Evolutionary conservation across 2,797 vertebrate species (phyloP).

Genomic region (Oryzias dopingdopingensis): DNA sequence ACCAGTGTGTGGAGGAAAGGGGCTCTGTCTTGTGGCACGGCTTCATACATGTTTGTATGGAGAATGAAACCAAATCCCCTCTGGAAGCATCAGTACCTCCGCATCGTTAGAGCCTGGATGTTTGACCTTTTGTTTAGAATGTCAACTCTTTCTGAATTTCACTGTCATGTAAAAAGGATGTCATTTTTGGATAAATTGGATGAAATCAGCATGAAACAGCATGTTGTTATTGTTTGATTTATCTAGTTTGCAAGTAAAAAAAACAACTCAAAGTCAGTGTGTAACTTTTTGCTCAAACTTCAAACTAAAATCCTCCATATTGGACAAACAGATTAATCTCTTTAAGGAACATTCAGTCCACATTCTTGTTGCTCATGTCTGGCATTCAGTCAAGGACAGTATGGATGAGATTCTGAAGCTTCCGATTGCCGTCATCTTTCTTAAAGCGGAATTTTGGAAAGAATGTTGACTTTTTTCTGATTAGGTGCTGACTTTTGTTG

Average conservation of each 20-base stretch:
- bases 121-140: no score
- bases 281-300: neutral
- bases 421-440: conserved; percentile 46
- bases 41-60: no score
- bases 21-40: no score
- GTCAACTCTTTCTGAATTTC: no score
- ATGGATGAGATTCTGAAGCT: conserved; percentile 47
- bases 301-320: neutral
- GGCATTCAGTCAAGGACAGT: conserved; percentile 19
- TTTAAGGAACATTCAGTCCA: neutral
- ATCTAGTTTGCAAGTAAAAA: neutral
- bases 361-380: conserved; percentile 2
- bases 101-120: no score
- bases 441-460: conserved; percentile 25
- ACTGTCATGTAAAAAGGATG: no score
- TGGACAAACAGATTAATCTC: conserved; percentile 8
- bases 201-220: neutral
- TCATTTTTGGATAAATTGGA: no score
- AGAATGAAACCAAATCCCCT: no score
- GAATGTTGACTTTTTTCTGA: conserved; percentile 40
- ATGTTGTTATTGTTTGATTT: neutral
- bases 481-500: conserved; percentile 27
- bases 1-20: no score
- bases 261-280: neutral
- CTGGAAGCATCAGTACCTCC: no score